phyloP scores from a whole-genome alignment of 2,888 invertebrate genomes.

The Corbicula japonica region DNA sequence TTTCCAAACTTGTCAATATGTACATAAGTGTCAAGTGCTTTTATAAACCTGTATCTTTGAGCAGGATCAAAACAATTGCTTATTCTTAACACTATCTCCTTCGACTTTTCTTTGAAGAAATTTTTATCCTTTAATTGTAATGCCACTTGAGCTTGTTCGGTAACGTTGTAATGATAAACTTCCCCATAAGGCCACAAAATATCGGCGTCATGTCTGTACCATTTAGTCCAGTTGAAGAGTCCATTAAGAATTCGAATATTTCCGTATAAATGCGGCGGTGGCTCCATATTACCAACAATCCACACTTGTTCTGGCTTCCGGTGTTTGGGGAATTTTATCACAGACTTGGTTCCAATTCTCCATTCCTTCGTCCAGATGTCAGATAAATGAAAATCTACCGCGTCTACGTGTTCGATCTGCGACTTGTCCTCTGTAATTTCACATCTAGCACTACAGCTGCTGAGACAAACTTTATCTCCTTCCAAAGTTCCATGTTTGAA shows the following conservation, averaged over 20 bases:
- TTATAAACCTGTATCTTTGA: conserved; percentile 45
- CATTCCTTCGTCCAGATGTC: conserved; percentile 62
- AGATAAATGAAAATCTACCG: conserved; percentile 71
- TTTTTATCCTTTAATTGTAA: conserved; percentile 36
- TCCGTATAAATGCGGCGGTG: conserved; percentile 69
- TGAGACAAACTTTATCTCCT: conserved; percentile 30
- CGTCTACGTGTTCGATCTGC: conserved; percentile 67
- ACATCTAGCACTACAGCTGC: conserved; percentile 36
- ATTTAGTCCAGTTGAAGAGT: conserved; percentile 77
- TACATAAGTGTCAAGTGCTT: conserved; percentile 52
- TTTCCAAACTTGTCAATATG: conserved; percentile 71
- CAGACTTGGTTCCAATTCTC: conserved; percentile 42
- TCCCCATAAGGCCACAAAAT: conserved; percentile 69
- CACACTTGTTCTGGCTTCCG: conserved; percentile 72
- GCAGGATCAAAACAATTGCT: conserved; percentile 59
- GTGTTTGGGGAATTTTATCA: conserved; percentile 58
- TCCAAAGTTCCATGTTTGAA: conserved; percentile 8
- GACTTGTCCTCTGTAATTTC: conserved; percentile 64
- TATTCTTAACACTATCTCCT: conserved; percentile 35
- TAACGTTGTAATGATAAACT: conserved; percentile 33
- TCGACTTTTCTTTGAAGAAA: conserved; percentile 54
- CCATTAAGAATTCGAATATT: conserved; percentile 57
- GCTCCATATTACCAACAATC: conserved; percentile 74
- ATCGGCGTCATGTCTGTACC: conserved; percentile 72
- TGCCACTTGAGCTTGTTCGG: conserved; percentile 29